phyloP scores from a whole-genome alignment of 23 tunicate species.

The Oikopleura albicans region DNA sequence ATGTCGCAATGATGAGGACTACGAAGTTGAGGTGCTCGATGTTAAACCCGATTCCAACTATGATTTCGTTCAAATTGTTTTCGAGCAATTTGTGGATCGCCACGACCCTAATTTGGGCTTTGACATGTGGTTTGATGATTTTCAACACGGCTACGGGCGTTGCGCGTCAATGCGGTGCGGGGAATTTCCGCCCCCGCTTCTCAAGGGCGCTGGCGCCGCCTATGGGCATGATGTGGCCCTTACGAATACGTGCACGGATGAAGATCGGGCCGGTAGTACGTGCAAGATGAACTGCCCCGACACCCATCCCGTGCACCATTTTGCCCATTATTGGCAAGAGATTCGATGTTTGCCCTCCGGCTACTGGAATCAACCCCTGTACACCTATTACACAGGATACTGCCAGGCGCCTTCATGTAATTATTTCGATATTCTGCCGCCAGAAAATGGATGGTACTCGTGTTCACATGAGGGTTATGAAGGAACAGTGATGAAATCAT shows the following conservation, averaged over 20 bases:
- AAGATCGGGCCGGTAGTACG: background rate
- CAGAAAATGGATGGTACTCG: background rate
- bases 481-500: background rate
- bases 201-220: background rate
- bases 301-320: slow-evolving; percentile 11
- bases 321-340: slow-evolving; percentile 13
- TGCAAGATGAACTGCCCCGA: slow-evolving; percentile 1
- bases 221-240: background rate
- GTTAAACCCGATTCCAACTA: background rate
- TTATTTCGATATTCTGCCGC: background rate
- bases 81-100: background rate
- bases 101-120: background rate
- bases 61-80: background rate
- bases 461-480: slow-evolving; percentile 5
- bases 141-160: slow-evolving; percentile 3
- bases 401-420: background rate
- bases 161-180: slow-evolving; percentile 3
- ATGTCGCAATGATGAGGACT: background rate
- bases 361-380: background rate
- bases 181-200: background rate
- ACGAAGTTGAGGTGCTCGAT: background rate
- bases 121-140: slow-evolving; percentile 16
- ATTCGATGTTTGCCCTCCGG: background rate
- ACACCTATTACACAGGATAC: slow-evolving; percentile 10
- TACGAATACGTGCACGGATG: background rate